Base-by-base conservation (phyloP, 2,888 invertebrate species). In the Leptinotarsa rubiginosa region DNA sequence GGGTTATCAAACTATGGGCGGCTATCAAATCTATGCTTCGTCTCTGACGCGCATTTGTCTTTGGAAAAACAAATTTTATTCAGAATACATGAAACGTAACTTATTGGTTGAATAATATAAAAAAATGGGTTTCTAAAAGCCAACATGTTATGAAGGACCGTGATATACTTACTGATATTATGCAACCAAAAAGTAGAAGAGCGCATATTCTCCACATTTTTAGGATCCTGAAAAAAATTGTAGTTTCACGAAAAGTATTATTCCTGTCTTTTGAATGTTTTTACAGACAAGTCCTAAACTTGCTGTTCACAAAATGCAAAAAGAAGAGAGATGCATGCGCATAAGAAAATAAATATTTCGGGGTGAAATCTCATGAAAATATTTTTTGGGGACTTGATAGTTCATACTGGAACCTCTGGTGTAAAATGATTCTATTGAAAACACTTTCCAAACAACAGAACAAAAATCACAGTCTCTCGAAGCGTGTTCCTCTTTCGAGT, bases 11-110 rank as follows among this genome's bases (percentile, higher is more conserved):
- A 0, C 91, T 89, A 81, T 93, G 91, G 0, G 93, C 91, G 76
- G 93, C 92, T 81, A 93, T 93, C 69, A 94, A 86, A 83, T 94
- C 94, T 77, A 94, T 93, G 83, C 94, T 94, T 68, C 92, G 87
- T 78, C 82, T 84, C 25, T 77, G 49, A 16, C 59, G 75, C 13
- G 77, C 79, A 73, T 75, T 67, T 59, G 80, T 79, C 83, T 83
- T 56, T 31, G 25, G 25, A 5, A 62, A 62, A 41, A 15, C 25
- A 31, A n/a, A 18, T 18, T 56, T 56, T 12, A 16, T 16, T 50
- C 50, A 50, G 4, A 49, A 54, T n/a, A 54, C 10, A 3, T 3
- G 54, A 20, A 18, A 56, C n/a, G 50, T n/a, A 50, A 50, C 15
- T n/a, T 5, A 50, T 50, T 4, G 16, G 50, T 50, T 52, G 50